Conservation (phyloP, 2,113 vertebrate species). For the Turdus rufiventris region DNA sequence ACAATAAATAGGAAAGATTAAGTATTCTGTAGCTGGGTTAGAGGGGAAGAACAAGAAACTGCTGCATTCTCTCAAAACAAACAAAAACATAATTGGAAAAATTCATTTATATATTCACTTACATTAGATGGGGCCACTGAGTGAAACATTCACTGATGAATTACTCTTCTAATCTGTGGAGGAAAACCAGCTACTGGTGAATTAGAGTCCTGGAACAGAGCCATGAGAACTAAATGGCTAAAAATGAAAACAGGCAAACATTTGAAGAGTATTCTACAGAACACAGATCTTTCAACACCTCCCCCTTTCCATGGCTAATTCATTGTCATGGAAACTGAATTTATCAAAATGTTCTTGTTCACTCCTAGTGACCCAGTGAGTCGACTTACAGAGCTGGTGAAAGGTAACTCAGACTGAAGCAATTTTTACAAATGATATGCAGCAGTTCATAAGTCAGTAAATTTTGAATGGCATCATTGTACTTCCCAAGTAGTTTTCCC, state of each 20-base stretch:
- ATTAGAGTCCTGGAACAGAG: constrained; percentile 76
- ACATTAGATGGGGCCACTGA: constrained; percentile 69
- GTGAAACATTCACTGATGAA: constrained; percentile 78
- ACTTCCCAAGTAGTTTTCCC: constrained; percentile 37
- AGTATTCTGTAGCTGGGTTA: constrained; percentile 10
- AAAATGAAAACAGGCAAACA: constrained; percentile 79
- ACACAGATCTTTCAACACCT: constrained; percentile 73
- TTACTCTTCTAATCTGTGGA: constrained; percentile 76
- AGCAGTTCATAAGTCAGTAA: constrained; percentile 63
- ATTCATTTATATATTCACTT: constrained; percentile 72
- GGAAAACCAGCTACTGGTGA: constrained; percentile 74
- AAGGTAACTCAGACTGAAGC: constrained; percentile 69
- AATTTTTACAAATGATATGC: constrained; percentile 71
- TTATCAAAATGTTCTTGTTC: constrained; percentile 78
- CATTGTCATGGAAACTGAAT: constrained; percentile 82
- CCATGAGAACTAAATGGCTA: constrained; percentile 78
- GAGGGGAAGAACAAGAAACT: constrained; percentile 30
- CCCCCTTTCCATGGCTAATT: constrained; percentile 74
- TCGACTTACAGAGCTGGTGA: constrained; percentile 67
- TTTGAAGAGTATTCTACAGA: constrained; percentile 73
- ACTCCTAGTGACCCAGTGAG: constrained; percentile 74
- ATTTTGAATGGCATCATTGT: constrained; percentile 69
- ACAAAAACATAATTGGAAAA: constrained; percentile 71
- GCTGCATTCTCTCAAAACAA: constrained; percentile 63
- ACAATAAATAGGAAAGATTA: constrained; percentile 62